These are phyloP conservation scores for Onychomys leucogaster DNA, from an alignment of 2,797 vertebrate species.

Conservation along the genomic window DNA sequence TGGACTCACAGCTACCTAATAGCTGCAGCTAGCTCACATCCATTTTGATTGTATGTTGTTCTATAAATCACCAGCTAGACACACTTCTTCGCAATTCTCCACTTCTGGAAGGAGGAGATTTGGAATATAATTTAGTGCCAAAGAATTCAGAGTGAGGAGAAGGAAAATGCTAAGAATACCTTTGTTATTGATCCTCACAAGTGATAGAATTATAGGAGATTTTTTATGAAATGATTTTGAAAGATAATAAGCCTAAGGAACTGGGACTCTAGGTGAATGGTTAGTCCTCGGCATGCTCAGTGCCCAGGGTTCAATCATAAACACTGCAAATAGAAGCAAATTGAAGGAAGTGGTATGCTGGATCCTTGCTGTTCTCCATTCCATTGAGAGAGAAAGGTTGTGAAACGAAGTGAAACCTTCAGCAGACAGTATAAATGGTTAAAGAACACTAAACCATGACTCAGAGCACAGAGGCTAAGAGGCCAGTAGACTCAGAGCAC, in stretches of 20 bases:
- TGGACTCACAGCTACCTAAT: background rate
- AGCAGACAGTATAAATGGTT: background rate
- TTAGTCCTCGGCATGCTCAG: background rate
- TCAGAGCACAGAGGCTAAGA: background rate
- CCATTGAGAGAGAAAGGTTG: slow-evolving; percentile 25
- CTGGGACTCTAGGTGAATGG: background rate
- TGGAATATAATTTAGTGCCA: background rate
- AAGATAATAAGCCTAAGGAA: slow-evolving; percentile 13
- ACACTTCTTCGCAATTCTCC: background rate
- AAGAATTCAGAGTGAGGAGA: slow-evolving; percentile 11
- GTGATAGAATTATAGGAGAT: slow-evolving; percentile 45
- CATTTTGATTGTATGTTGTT: slow-evolving; percentile 21
- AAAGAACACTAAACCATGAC: background rate
- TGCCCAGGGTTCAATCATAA: background rate
- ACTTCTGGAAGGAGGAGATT: background rate
- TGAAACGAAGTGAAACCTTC: background rate
- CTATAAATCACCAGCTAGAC: slow-evolving; percentile 31
- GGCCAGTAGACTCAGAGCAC: background rate
- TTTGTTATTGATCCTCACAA: slow-evolving; percentile 30
- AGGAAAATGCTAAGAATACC: background rate
- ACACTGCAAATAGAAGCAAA: background rate
- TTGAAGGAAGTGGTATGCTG: background rate
- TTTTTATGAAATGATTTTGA: slow-evolving; percentile 59
- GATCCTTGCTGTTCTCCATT: background rate
- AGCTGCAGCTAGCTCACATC: background rate